phyloP scores from a whole-genome alignment of 2,113 vertebrate species.

The Eudyptes chrysolophus region DNA sequence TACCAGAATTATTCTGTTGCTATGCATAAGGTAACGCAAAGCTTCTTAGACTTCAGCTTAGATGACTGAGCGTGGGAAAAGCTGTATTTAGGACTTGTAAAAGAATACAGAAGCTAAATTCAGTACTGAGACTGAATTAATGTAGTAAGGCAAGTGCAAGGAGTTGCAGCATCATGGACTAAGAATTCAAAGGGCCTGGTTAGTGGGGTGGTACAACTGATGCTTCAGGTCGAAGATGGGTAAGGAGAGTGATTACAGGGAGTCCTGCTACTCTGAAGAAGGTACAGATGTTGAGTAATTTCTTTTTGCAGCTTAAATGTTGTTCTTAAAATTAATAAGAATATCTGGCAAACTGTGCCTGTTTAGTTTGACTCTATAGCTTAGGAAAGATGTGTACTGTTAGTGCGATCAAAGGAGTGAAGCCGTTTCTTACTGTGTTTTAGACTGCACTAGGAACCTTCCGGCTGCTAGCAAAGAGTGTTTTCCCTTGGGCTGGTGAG shows the following conservation, averaged over 20 bases:
- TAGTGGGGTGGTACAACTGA: neutral
- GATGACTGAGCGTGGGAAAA: neutral
- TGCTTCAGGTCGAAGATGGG: neutral
- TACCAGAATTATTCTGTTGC: neutral
- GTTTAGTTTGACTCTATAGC: rapidly evolving
- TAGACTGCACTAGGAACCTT: neutral
- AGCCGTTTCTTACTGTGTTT: rapidly evolving
- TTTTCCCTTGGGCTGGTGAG: neutral
- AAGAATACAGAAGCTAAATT: neutral
- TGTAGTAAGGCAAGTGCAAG: neutral
- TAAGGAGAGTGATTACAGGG: neutral
- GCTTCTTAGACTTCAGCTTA: neutral
- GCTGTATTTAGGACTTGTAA: neutral
- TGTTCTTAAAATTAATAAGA: neutral
- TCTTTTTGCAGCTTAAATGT: neutral
- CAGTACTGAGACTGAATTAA: neutral
- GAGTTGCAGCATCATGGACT: neutral
- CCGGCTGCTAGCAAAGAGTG: neutral
- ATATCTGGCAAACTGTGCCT: neutral
- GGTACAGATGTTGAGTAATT: neutral
- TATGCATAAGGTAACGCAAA: neutral
- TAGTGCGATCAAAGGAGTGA: neutral
- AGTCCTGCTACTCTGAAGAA: neutral
- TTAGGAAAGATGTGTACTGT: neutral
- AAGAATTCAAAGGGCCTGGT: neutral